A percentile compares a stretch with the other conserved stretches of the same genome.
Conservation (phyloP, 2,888 invertebrate genomes). For the Hirtodrosophila histrioides region DNA sequence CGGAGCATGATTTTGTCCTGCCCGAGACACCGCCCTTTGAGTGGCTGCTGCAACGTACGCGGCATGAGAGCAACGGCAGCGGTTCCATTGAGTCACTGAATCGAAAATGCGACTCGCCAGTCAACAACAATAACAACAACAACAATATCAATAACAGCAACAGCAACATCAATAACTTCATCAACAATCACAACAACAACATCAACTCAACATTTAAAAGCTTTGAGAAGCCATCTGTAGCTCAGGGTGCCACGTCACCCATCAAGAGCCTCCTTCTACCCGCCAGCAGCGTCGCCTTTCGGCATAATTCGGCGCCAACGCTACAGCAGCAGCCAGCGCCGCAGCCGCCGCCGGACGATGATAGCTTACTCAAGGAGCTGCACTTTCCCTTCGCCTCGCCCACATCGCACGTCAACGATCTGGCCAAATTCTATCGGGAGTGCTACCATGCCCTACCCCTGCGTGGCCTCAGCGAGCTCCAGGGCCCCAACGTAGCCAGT, state of each 20-base stretch:
- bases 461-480: constrained; percentile 71
- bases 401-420: constrained; percentile 83
- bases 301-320: constrained; percentile 51
- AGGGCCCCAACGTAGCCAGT: constrained; percentile 39
- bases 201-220: constrained; percentile 79
- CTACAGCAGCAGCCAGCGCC: constrained; percentile 37
- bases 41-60: constrained; percentile 83
- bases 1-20: constrained; percentile 86
- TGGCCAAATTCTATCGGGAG: constrained; percentile 84
- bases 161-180: constrained; percentile 54
- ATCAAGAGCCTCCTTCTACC: constrained; percentile 81
- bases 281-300: constrained; percentile 55
- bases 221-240: constrained; percentile 67
- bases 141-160: constrained; percentile 54
- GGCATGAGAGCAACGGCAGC: constrained; percentile 72
- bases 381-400: constrained; percentile 85
- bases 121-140: constrained; percentile 52
- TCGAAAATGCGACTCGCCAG: constrained; percentile 72
- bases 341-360: constrained; percentile 79
- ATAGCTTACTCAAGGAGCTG: constrained; percentile 83
- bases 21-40: constrained; percentile 89
- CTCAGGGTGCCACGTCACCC: constrained; percentile 68
- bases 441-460: constrained; percentile 84
- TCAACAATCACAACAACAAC: constrained; percentile 57
- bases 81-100: constrained; percentile 78